A percentile compares a stretch with the other conserved stretches of the same genome.
Conservation (phyloP, 1,140 invertebrate species). For the Druon quercuslanigerum region DNA sequence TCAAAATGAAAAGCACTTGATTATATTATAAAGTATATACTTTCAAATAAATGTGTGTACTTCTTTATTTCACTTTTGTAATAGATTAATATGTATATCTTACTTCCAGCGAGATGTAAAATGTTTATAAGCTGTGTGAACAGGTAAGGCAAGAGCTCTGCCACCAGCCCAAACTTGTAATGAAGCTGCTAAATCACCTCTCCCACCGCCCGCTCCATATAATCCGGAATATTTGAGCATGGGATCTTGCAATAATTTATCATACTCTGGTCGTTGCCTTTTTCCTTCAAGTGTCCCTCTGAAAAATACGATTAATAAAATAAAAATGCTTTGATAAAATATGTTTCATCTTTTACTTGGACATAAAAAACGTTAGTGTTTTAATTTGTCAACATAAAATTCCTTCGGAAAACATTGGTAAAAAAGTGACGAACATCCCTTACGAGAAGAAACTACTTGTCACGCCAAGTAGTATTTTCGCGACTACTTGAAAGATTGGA, state of each 20-base stretch:
- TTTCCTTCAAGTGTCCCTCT: slow-evolving; percentile 97
- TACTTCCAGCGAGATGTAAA: slow-evolving; percentile 96
- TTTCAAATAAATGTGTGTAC: too few relatives aligned
- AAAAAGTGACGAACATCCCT: too few relatives aligned
- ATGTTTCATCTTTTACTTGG: background rate
- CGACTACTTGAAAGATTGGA: too few relatives aligned
- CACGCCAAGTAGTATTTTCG: too few relatives aligned
- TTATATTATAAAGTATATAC: too few relatives aligned
- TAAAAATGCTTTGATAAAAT: background rate
- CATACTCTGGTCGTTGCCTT: slow-evolving; percentile 89
- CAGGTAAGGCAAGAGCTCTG: slow-evolving; percentile 89
- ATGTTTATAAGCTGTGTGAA: slow-evolving; percentile 94
- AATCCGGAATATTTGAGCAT: slow-evolving; percentile 93
- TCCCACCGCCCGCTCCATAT: slow-evolving; percentile 83
- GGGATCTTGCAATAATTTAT: slow-evolving; percentile 90
- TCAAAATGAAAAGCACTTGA: too few relatives aligned
- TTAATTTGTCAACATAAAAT: background rate
- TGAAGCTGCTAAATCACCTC: slow-evolving; percentile 90
- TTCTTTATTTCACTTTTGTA: too few relatives aligned
- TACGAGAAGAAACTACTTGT: too few relatives aligned
- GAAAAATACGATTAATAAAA: slow-evolving; percentile 57
- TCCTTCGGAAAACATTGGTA: too few relatives aligned
- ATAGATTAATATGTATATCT: slow-evolving; percentile 57
- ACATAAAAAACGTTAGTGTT: background rate
- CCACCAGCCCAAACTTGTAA: slow-evolving; percentile 92